phyloP scores from a whole-genome alignment of 2,888 invertebrate genomes.

The Pyrocoelia pectoralis region DNA sequence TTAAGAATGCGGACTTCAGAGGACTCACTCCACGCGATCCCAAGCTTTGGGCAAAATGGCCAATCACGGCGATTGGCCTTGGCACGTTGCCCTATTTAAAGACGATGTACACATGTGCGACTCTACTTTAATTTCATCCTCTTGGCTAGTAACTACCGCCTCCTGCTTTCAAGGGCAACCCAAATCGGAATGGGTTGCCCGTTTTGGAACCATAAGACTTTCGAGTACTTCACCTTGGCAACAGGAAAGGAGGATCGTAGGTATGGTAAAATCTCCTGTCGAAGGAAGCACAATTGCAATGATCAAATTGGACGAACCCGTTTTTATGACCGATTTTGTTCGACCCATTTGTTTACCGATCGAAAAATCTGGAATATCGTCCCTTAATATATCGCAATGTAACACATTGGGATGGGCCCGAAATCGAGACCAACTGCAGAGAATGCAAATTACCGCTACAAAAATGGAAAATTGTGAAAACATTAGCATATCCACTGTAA shows the following conservation, averaged over 20 bases:
- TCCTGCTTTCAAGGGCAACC: conserved; percentile 88
- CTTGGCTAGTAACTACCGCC: conserved; percentile 87
- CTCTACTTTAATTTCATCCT: conserved; percentile 80
- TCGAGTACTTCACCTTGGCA: conserved; percentile 87
- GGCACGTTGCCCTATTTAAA: conserved; percentile 85
- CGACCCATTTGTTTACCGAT: conserved; percentile 83
- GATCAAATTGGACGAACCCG: conserved; percentile 79
- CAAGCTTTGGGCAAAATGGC: conserved; percentile 72
- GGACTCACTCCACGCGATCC: conserved; percentile 49
- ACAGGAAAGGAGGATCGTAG: conserved; percentile 82
- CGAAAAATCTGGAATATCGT: conserved; percentile 55
- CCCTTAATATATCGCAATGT: conserved; percentile 65
- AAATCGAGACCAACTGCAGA: conserved; percentile 82
- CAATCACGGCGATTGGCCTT: conserved; percentile 90
- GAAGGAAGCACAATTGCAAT: conserved; percentile 87
- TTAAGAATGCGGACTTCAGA: conserved; percentile 57
- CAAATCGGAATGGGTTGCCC: conserved; percentile 86
- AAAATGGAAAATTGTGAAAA: conserved; percentile 86
- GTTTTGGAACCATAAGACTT: conserved; percentile 78
- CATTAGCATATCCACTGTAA: conserved; percentile 82
- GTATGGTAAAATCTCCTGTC: conserved; percentile 88
- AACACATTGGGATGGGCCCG: conserved; percentile 88
- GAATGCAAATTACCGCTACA: conserved; percentile 78
- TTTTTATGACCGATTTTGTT: conserved; percentile 81
- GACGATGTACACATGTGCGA: conserved; percentile 89